Conservation (phyloP, 2,113 vertebrate species). For the Tachycineta bicolor region DNA sequence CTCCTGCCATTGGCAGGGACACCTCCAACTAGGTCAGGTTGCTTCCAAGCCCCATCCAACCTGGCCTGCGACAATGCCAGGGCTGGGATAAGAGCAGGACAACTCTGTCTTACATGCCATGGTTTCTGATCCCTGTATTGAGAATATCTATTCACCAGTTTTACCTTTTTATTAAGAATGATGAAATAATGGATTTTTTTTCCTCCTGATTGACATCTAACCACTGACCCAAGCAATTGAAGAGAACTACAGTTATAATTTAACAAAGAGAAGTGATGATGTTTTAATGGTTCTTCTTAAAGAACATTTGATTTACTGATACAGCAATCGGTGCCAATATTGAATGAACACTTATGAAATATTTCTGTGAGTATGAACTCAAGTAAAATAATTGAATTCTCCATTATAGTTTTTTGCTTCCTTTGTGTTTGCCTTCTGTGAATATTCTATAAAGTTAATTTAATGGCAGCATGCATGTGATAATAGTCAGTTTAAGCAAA, state of each 20-base stretch:
- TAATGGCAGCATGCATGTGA: neutral
- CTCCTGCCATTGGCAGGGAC: neutral
- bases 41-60: neutral
- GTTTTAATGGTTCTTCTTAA: neutral
- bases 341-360: neutral
- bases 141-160: neutral
- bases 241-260: neutral
- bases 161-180: neutral
- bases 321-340: neutral
- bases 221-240: neutral
- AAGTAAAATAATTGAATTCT: constrained; percentile 30
- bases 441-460: constrained; percentile 52
- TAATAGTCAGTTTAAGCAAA: constrained; percentile 34
- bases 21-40: neutral
- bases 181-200: neutral
- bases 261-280: neutral
- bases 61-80: neutral
- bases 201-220: neutral
- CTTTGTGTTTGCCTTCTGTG: constrained; percentile 22
- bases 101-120: fast-evolving
- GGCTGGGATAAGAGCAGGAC: neutral
- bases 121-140: neutral
- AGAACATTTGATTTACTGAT: neutral
- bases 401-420: neutral
- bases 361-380: neutral